Evolutionary conservation across 1,140 invertebrate genomes (phyloP).

Genomic region (Anthonomus grandis): DNA sequence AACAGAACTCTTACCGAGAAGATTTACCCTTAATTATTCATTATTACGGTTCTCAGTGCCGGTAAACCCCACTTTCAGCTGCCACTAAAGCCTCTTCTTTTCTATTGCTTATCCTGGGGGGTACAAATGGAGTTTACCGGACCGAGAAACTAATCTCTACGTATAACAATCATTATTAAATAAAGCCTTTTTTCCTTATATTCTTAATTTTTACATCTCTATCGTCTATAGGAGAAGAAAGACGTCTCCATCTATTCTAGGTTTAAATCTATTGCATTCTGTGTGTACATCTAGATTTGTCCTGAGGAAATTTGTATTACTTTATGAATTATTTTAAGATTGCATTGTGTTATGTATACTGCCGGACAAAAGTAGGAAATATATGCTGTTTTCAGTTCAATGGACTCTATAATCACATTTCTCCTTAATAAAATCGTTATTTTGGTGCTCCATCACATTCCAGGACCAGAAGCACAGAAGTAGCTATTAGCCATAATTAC

Average conservation of each 20-base stretch:
- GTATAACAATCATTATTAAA: slow-evolving; percentile 36
- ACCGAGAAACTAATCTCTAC: slow-evolving; percentile 26
- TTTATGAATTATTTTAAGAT: no score
- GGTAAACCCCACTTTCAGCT: no score
- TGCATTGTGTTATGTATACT: no score
- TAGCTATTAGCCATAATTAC: no score
- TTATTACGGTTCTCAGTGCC: neutral
- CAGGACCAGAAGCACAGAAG: no score
- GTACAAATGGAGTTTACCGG: neutral
- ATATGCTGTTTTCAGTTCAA: no score
- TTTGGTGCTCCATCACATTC: no score
- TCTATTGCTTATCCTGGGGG: neutral
- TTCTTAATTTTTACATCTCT: slow-evolving; percentile 9
- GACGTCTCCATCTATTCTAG: neutral
- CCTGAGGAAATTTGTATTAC: slow-evolving; percentile 42
- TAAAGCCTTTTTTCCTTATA: slow-evolving; percentile 30
- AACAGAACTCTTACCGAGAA: slow-evolving; percentile 27
- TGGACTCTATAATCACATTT: no score
- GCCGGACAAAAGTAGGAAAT: no score
- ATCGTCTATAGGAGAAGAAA: neutral
- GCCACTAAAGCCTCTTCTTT: no score
- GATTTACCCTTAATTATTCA: slow-evolving; percentile 20
- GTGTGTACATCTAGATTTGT: slow-evolving; percentile 44
- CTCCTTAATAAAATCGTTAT: no score
- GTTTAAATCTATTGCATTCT: slow-evolving; percentile 42